Evolutionary conservation across 1,140 invertebrate species (phyloP), one percentile per base, ranked within the genome.

Genomic region (Pseudomyrmex gracilis): DNA sequence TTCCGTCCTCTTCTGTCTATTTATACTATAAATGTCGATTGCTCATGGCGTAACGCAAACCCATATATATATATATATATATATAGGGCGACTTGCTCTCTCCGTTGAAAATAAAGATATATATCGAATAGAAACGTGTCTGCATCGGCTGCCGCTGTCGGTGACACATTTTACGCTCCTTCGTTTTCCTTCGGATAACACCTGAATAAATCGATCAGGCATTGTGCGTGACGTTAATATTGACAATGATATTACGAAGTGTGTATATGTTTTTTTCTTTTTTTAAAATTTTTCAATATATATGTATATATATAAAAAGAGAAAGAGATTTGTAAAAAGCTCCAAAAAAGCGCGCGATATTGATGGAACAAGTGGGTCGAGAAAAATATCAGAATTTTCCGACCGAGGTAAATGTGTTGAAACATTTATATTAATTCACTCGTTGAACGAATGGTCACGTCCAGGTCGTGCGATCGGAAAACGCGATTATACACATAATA

Each of bases 1-100:
- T 71, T 80, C 34, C 76, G 22, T 78, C 66, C 66, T 77, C 47
- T 70, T 60, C 76, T 58, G 45, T 80, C 53, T 80, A 80, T 80
- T 80, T 71, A 80, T 53, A 71, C 66, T 80, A 70, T 80, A 80
- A 80, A 80, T 22, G 76, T 71, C 76, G 76, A 80, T 80, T 71
- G 66, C 34, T 47, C 22, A 71, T 58, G 76, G 66, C 43, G 43
- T 58, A 58, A 34, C 76, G 63, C 43, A 49, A 51, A 58, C 43
- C 64, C 49, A 34, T 34, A 34, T 34, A 34, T 34, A 34, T 34
- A 34, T 34, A 34, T 34, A 34, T 34, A 24, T 24, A 24, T 80
- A 70, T 61, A 70, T 70, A 55, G 53, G 43, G 2, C 20, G 53
- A 45, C 20, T 67, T 68, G 51, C 24, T 45, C 20, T 45, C 20